Base-by-base conservation (phyloP, 2,888 invertebrate species). In the Aphidoletes aphidimyza region DNA sequence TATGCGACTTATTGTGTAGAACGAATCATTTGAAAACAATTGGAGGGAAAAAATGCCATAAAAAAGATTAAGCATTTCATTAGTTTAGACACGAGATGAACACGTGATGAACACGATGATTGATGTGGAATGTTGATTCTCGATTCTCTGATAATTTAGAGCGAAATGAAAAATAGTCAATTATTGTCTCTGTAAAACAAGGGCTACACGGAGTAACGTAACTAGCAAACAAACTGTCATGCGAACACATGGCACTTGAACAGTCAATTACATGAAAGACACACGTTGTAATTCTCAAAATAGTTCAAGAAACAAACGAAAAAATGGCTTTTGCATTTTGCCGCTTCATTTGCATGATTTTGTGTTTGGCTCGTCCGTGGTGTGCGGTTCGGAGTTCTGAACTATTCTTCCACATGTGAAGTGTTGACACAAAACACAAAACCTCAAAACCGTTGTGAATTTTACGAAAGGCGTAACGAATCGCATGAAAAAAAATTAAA, bases 331-430 rank as follows among this genome's bases (percentile, higher is more conserved):
- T 26, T n/a, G 3, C 47, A 17, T 30, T 69, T 69, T 14, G 69
- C 69, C 69, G 69, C 69, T 30, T 69, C 11, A 69, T 69, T 69
- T 69, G 69, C 69, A 69, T 69, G 69, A 69, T 69, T n/a, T n/a
- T n/a, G n/a, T n/a, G n/a, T n/a, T n/a, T 34, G 34, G 14, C 69
- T 26, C 3, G 22, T 22, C 22, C 22, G 54, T 54, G 54, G 54
- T 22, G 8, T 19, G n/a, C 22, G 54, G 6, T 69, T 30, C 14
- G 42, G 14, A 42, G 8, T 26, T 54, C 26, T 3, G 14, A 34
- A 30, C 34, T n/a, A n/a, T n/a, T 69, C 69, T 30, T 69, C 69
- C 69, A 69, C 30, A 14, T 69, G 69, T 30, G 0, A 30, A 30
- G 34, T 30, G 34, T 69, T 69, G 69, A 69, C 34, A 69, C 17